These are phyloP conservation scores for Alligator mississippiensis DNA, from an alignment of 2,113 vertebrate species.

Conservation along the genomic window DNA sequence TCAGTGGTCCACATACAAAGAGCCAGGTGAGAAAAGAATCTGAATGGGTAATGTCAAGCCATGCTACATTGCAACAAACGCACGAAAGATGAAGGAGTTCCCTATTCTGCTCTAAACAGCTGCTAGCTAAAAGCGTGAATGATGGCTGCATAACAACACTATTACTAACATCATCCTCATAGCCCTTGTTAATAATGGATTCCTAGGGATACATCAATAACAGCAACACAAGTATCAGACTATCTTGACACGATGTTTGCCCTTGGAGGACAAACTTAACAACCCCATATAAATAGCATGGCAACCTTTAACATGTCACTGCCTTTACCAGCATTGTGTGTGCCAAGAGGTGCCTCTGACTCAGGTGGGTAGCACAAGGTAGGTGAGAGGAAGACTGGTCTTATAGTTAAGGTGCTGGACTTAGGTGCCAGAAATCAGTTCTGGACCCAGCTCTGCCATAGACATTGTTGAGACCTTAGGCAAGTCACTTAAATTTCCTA, in stretches of 20 bases:
- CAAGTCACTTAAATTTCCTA: rapidly evolving
- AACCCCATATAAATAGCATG: neutral
- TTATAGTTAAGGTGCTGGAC: rapidly evolving
- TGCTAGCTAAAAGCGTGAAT: slow-evolving; percentile 45
- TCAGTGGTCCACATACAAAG: neutral
- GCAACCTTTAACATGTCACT: neutral
- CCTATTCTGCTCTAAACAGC: slow-evolving; percentile 17
- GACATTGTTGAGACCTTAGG: neutral
- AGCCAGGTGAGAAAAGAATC: slow-evolving; percentile 2
- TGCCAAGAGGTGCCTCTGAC: rapidly evolving
- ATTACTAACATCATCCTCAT: slow-evolving; percentile 30
- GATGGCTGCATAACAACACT: slow-evolving; percentile 25
- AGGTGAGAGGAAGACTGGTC: rapidly evolving
- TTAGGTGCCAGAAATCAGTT: rapidly evolving
- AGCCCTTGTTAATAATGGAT: slow-evolving; percentile 19
- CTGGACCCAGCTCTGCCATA: neutral
- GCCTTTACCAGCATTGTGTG: rapidly evolving
- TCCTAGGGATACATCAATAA: slow-evolving; percentile 32
- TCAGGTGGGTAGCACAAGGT: rapidly evolving
- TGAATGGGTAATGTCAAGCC: neutral
- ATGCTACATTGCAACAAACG: neutral
- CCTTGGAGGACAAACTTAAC: neutral
- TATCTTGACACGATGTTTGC: neutral
- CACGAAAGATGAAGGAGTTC: slow-evolving; percentile 24
- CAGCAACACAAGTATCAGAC: neutral